Percentiles rank a stretch among this genome's conserved stretches.
phyloP scores from a whole-genome alignment of 2,113 vertebrate genomes.

The Alces alces region DNA sequence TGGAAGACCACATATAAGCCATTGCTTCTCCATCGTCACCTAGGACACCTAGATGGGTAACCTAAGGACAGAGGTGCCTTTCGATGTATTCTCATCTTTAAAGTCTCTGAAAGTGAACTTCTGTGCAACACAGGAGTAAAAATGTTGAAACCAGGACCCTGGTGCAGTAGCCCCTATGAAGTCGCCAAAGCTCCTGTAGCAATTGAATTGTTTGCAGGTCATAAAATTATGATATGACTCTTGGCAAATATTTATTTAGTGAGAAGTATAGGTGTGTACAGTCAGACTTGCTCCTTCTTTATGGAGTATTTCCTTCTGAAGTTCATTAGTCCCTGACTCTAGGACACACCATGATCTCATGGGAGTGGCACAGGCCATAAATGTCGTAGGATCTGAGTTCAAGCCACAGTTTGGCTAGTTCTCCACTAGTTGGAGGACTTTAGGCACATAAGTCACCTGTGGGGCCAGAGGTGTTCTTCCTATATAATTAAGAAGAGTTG shows the following conservation, averaged over 20 bases:
- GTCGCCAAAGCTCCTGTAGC: constrained; percentile 19
- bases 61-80: neutral
- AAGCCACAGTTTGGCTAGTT: neutral
- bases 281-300: neutral
- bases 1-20: neutral
- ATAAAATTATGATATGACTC: constrained; percentile 42
- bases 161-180: neutral
- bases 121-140: neutral
- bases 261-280: constrained; percentile 15
- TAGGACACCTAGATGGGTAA: neutral
- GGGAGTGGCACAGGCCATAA: constrained; percentile 10
- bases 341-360: neutral
- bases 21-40: neutral
- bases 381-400: constrained; percentile 6
- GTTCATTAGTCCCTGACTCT: neutral
- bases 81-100: neutral
- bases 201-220: neutral
- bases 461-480: neutral
- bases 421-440: neutral
- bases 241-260: constrained; percentile 61
- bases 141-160: neutral
- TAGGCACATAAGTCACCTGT: neutral
- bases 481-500: neutral
- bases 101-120: neutral
- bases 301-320: constrained; percentile 51